Percentiles rank a stretch among this genome's conserved stretches.
phyloP scores from a whole-genome alignment of 2,113 vertebrate species.

The Archilochus colubris region DNA sequence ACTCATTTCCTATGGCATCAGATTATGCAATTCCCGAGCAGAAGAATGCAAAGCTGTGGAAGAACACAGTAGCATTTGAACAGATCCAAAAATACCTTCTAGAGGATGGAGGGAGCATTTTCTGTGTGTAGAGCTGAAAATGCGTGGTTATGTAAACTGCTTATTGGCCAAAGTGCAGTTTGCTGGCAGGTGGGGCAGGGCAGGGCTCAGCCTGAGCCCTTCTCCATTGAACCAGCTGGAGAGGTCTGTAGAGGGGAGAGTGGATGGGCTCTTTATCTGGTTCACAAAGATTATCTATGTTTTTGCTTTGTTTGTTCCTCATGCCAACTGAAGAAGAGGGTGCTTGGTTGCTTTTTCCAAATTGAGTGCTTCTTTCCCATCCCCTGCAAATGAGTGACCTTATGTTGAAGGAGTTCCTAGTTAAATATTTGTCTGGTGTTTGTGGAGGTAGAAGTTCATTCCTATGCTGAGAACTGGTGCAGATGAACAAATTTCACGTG shows the following conservation, averaged over 20 bases:
- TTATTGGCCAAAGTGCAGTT: neutral
- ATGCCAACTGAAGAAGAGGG: neutral
- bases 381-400: neutral
- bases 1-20: slow-evolving; percentile 47
- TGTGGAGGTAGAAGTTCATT: neutral
- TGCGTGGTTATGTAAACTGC: slow-evolving; percentile 31
- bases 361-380: neutral
- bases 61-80: slow-evolving; percentile 47
- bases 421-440: neutral
- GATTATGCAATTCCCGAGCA: slow-evolving; percentile 65
- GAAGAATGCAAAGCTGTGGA: slow-evolving; percentile 58
- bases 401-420: neutral
- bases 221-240: neutral
- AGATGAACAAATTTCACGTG: neutral
- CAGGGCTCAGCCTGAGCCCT: neutral
- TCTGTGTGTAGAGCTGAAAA: slow-evolving; percentile 37
- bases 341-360: slow-evolving; percentile 5
- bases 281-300: neutral
- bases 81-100: slow-evolving; percentile 61
- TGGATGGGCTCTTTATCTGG: neutral
- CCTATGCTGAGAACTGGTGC: neutral
- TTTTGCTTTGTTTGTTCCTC: neutral
- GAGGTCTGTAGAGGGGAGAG: neutral
- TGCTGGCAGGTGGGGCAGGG: slow-evolving; percentile 27
- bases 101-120: slow-evolving; percentile 39